A percentile compares a stretch with the other conserved stretches of the same genome.
Evolutionary conservation across 2,797 vertebrate species (phyloP).

Genomic region (Synaphobranchus kaupii): DNA sequence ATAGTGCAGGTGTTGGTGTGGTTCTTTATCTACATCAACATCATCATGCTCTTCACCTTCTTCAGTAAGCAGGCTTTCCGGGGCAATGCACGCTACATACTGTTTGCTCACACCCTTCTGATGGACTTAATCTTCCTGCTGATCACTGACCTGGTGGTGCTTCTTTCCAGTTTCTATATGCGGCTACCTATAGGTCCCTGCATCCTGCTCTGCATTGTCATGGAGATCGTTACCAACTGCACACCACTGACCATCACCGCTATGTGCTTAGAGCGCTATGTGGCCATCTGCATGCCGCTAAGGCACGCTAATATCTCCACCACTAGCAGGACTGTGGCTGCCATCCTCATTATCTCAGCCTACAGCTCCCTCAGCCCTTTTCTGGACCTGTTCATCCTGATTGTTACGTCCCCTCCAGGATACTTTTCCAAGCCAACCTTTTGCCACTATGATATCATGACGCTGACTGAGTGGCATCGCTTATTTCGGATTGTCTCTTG

Average conservation of each 20-base stretch:
- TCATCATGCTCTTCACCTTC: too few species aligned
- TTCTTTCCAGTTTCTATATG: too few species aligned
- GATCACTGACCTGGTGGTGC: too few species aligned
- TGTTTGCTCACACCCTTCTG: too few species aligned
- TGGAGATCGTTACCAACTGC: not conserved
- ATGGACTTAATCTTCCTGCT: too few species aligned
- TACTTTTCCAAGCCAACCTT: slow-evolving; percentile 34
- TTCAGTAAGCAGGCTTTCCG: too few species aligned
- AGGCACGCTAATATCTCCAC: slow-evolving; percentile 46
- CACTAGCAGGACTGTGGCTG: slow-evolving; percentile 32
- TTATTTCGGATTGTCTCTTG: slow-evolving; percentile 25
- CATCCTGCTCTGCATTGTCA: too few species aligned
- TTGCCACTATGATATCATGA: slow-evolving; percentile 50
- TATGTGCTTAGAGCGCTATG: slow-evolving; percentile 52
- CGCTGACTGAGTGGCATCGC: slow-evolving; percentile 34
- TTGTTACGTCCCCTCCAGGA: slow-evolving; percentile 29
- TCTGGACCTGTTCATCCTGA: slow-evolving; percentile 44
- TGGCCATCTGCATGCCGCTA: slow-evolving; percentile 54
- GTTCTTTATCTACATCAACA: too few species aligned
- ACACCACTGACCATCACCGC: slow-evolving; percentile 47
- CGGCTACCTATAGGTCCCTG: too few species aligned
- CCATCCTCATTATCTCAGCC: slow-evolving; percentile 44
- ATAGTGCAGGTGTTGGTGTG: slow-evolving; percentile 36
- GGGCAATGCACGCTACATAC: too few species aligned
- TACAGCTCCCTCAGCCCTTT: slow-evolving; percentile 36